Conservation (phyloP, 1,140 invertebrate species). For the Drosophila bipectinata region DNA sequence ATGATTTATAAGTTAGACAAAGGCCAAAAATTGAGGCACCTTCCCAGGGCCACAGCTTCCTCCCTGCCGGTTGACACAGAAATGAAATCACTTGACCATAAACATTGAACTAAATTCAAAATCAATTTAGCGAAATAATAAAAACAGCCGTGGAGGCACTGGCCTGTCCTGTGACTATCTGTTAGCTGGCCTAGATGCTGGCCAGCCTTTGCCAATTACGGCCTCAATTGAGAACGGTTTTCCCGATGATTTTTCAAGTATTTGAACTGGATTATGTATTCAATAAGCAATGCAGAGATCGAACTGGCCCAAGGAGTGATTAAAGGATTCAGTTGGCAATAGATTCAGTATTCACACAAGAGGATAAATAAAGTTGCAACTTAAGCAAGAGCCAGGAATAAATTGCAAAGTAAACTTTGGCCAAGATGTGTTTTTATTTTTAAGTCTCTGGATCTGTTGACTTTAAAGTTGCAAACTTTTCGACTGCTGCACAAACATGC, state of each 20-base stretch:
- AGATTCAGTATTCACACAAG: neutral
- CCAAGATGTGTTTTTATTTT: slow-evolving; percentile 30
- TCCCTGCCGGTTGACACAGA: slow-evolving; percentile 61
- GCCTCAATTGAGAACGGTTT: slow-evolving; percentile 45
- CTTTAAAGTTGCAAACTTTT: slow-evolving; percentile 47
- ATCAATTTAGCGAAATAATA: slow-evolving; percentile 81
- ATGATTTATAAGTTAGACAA: slow-evolving; percentile 79
- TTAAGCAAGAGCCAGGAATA: slow-evolving; percentile 22
- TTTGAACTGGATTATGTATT: slow-evolving; percentile 14
- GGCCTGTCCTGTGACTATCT: neutral
- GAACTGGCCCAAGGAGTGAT: slow-evolving; percentile 20
- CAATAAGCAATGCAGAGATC: slow-evolving; percentile 23
- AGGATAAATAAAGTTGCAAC: slow-evolving; percentile 6
- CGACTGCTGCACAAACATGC: slow-evolving; percentile 9
- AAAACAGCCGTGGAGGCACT: slow-evolving; percentile 33
- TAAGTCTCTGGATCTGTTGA: slow-evolving; percentile 33
- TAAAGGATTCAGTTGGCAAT: slow-evolving; percentile 4
- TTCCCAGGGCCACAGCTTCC: neutral
- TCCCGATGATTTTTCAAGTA: slow-evolving; percentile 15
- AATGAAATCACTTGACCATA: slow-evolving; percentile 80
- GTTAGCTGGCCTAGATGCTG: slow-evolving; percentile 10
- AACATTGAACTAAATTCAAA: slow-evolving; percentile 82
- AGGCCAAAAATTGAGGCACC: slow-evolving; percentile 65
- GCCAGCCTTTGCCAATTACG: slow-evolving; percentile 54
- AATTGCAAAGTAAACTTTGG: slow-evolving; percentile 37